A percentile compares a stretch with the other conserved stretches of the same genome.
phyloP scores from a whole-genome alignment of 2,113 vertebrate genomes.

The Odocoileus virginianus region DNA sequence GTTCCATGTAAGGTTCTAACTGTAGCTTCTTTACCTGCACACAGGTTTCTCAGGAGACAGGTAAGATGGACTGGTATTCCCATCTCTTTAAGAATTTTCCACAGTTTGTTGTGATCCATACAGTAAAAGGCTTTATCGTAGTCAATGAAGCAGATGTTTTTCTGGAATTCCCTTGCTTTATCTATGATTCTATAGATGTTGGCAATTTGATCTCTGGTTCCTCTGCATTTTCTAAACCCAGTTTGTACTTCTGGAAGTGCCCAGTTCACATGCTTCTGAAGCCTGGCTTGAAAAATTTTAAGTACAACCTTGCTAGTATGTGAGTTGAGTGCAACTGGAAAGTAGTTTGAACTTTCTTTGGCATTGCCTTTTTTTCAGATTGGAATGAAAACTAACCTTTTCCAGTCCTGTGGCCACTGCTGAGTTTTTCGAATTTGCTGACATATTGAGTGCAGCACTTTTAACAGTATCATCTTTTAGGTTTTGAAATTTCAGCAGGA shows the following conservation, averaged over 20 bases:
- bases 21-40: not conserved
- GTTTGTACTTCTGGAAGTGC: not conserved
- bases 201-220: not conserved
- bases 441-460: not conserved
- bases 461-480: not conserved
- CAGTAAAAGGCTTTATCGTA: not conserved
- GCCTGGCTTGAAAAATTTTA: not conserved
- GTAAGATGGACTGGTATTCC: not conserved
- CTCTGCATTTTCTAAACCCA: not conserved
- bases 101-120: not conserved
- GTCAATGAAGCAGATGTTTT: not conserved
- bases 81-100: not conserved
- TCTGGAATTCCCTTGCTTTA: not conserved
- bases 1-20: not conserved
- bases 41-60: not conserved
- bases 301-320: not conserved
- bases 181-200: not conserved
- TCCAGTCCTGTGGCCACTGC: not conserved
- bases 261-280: not conserved
- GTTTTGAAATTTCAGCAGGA: not conserved
- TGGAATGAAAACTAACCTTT: not conserved
- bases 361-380: not conserved
- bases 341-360: not conserved
- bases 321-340: not conserved
- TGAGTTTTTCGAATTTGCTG: not conserved